A percentile compares a stretch with the other conserved stretches of the same genome.
phyloP scores from a whole-genome alignment of 1,140 invertebrate species.

The Apis cerana region DNA sequence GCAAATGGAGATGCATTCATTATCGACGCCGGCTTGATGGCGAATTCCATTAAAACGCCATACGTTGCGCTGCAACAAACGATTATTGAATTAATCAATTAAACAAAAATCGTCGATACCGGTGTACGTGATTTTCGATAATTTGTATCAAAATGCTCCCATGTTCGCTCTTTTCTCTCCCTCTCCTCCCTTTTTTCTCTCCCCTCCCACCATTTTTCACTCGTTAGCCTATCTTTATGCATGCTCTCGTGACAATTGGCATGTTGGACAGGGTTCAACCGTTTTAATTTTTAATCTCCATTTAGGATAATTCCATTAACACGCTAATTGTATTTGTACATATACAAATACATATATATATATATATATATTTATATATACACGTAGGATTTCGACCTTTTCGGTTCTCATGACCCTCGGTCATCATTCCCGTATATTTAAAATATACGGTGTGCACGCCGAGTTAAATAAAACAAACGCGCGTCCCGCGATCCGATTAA shows the following conservation, averaged over 20 bases:
- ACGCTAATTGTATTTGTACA: constrained; percentile 34
- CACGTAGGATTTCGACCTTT: neutral
- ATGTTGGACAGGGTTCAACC: constrained; percentile 17
- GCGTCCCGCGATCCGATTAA: constrained; percentile 19
- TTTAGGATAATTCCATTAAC: constrained; percentile 46
- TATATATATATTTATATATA: too few species aligned
- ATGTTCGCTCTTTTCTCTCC: neutral
- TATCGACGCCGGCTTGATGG: neutral
- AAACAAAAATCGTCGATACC: constrained; percentile 40
- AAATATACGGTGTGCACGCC: neutral
- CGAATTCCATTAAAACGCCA: constrained; percentile 41
- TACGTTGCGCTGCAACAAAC: constrained; percentile 9
- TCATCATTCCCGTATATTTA: constrained; percentile 37
- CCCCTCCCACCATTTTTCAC: neutral
- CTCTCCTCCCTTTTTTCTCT: neutral
- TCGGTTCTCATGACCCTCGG: constrained; percentile 6
- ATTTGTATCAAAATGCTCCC: neutral
- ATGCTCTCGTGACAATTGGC: neutral
- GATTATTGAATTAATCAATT: constrained; percentile 46
- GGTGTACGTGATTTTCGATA: constrained; percentile 11
- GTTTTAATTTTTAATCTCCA: constrained; percentile 47
- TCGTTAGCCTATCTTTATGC: constrained; percentile 4
- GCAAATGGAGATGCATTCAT: constrained; percentile 16
- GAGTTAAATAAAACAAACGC: constrained; percentile 43
- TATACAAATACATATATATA: too few species aligned